Evolutionary conservation across 92 coral and sea anemone species (phyloP).

Genomic region (Bergia puertoricense): DNA sequence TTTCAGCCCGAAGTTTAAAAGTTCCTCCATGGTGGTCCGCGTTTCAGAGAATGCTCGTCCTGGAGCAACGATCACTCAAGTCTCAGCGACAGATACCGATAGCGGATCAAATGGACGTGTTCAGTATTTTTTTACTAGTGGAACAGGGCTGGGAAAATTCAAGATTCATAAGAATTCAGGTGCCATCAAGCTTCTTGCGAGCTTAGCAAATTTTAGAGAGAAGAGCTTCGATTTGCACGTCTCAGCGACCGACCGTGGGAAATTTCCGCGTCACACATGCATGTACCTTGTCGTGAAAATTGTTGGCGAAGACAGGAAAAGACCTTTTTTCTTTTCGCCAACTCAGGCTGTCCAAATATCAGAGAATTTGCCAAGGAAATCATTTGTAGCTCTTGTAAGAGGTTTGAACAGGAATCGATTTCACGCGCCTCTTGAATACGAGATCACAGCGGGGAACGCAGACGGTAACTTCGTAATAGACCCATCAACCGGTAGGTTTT

Average conservation of each 20-base stretch:
- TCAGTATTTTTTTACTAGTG: conserved; percentile 66
- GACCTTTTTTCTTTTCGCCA: conserved; percentile 69
- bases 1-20: conserved; percentile 72
- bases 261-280: conserved; percentile 65
- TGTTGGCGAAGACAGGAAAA: conserved; percentile 51
- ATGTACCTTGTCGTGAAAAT: conserved; percentile 63
- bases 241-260: conserved; percentile 80
- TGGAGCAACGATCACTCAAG: conserved; percentile 48
- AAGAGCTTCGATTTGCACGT: conserved; percentile 73
- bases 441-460: conserved; percentile 66
- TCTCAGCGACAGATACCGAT: conserved; percentile 80
- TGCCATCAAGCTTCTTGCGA: conserved; percentile 59
- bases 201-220: conserved; percentile 58
- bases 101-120: conserved; percentile 65
- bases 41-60: conserved; percentile 54
- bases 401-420: conserved; percentile 52
- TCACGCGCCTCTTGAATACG: conserved; percentile 47
- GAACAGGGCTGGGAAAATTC: conserved; percentile 83
- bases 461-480: conserved; percentile 69
- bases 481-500: conserved; percentile 75
- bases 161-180: conserved; percentile 65
- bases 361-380: conserved; percentile 69
- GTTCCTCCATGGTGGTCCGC: conserved; percentile 47
- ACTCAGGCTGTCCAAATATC: conserved; percentile 57
- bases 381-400: conserved; percentile 79